Conservation (phyloP, 2,113 vertebrate species). For the Arothron firmamentum region DNA sequence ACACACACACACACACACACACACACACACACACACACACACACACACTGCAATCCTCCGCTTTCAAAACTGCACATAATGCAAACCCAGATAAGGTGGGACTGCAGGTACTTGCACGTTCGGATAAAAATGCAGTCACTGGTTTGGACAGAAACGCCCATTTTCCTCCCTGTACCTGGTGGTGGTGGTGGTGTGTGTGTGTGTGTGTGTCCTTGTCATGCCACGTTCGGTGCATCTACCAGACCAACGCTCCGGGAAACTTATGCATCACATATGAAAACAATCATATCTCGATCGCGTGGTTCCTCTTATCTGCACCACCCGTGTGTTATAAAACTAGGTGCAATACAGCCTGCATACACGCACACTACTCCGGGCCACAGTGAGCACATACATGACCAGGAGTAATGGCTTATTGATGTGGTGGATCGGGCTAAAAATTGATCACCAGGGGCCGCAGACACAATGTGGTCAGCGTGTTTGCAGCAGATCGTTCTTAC, state of each 20-base stretch:
- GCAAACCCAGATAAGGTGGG: not conserved
- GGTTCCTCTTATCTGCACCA: constrained; percentile 47
- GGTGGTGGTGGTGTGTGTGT: constrained; percentile 26
- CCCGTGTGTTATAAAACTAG: constrained; percentile 37
- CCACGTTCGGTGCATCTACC: not conserved
- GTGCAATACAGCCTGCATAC: constrained; percentile 1
- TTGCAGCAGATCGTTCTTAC: constrained; percentile 65
- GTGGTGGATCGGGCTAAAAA: not conserved
- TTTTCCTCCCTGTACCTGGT: constrained; percentile 57
- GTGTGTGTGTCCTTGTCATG: constrained; percentile 45
- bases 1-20: constrained; percentile 1
- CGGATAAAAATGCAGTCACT: constrained; percentile 11
- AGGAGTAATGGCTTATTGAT: too few species aligned
- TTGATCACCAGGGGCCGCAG: constrained; percentile 27
- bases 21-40: constrained; percentile 3
- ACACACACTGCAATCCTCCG: not conserved
- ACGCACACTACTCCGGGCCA: too few species aligned
- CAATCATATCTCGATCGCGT: constrained; percentile 21
- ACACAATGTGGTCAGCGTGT: constrained; percentile 55
- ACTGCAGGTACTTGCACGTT: constrained; percentile 21
- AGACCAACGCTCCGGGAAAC: constrained; percentile 3
- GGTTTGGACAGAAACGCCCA: constrained; percentile 50
- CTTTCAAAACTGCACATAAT: not conserved
- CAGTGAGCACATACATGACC: too few species aligned
- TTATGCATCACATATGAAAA: constrained; percentile 1